A percentile compares a stretch with the other conserved stretches of the same genome.
Evolutionary conservation across 2,113 vertebrate genomes (phyloP).

Genomic region (Amphilophus citrinellus): DNA sequence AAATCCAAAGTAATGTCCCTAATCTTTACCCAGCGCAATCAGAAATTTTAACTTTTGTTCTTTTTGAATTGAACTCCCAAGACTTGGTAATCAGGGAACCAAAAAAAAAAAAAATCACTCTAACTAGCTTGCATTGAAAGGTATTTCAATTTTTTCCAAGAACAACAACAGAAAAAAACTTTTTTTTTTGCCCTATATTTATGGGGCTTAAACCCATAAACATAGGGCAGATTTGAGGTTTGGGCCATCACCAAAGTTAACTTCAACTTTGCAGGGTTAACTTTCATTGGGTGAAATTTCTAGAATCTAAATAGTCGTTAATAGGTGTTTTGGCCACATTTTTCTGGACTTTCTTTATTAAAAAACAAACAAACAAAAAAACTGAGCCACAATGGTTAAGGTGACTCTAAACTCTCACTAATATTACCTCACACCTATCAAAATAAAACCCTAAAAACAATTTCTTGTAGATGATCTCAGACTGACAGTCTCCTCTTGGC

Average conservation of each 20-base stretch:
- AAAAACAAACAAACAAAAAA: too few relatives aligned
- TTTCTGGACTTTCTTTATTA: too few relatives aligned
- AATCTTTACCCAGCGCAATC: background rate
- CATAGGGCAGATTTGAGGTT: background rate
- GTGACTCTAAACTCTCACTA: background rate
- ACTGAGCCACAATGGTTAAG: too few relatives aligned
- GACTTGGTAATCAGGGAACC: background rate
- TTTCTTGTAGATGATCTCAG: background rate
- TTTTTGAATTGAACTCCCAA: background rate
- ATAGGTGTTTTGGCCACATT: too few relatives aligned
- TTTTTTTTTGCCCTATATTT: too few relatives aligned
- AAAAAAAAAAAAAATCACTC: background rate
- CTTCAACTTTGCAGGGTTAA: background rate
- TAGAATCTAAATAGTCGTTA: too few relatives aligned
- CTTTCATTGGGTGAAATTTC: background rate
- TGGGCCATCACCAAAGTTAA: background rate
- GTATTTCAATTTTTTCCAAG: background rate
- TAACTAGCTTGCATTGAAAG: background rate
- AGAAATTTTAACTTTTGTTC: background rate
- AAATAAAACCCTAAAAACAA: background rate
- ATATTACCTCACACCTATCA: background rate
- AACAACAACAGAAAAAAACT: too few relatives aligned
- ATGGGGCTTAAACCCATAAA: too few relatives aligned
- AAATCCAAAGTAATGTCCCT: background rate
- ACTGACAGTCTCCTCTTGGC: conserved; percentile 4